A percentile compares a stretch with the other conserved stretches of the same genome.
Evolutionary conservation across 2,113 vertebrate species (phyloP).

Genomic region (Cavia porcellus): DNA sequence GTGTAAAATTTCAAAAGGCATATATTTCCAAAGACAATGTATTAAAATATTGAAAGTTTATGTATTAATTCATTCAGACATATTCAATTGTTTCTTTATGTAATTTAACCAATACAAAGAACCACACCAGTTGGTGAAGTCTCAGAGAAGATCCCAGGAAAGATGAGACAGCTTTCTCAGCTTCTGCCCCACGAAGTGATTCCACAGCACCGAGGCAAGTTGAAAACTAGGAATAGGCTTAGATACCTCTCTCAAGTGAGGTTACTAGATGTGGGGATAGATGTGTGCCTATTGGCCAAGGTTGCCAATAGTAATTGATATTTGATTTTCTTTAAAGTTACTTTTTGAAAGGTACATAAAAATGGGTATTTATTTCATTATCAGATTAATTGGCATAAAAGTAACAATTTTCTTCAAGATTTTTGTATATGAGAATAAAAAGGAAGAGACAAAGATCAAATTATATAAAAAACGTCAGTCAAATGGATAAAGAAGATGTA

Average conservation of each 20-base stretch:
- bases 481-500: background rate
- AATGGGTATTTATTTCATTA: background rate
- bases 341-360: background rate
- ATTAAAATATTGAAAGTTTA: background rate
- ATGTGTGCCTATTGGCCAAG: background rate
- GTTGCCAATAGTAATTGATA: background rate
- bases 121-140: accelerated
- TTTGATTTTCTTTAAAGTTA: background rate
- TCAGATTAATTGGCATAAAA: background rate
- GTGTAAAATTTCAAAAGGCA: background rate
- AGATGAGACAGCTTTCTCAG: background rate
- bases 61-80: background rate
- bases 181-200: background rate
- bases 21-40: background rate
- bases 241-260: background rate
- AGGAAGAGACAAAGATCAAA: background rate
- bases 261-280: background rate
- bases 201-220: background rate
- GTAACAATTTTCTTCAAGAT: background rate
- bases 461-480: background rate
- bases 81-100: background rate
- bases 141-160: background rate
- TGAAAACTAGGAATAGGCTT: background rate
- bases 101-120: background rate
- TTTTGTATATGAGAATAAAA: background rate